phyloP scores from a whole-genome alignment of 2,888 invertebrate genomes.

The Buathra laborator region DNA sequence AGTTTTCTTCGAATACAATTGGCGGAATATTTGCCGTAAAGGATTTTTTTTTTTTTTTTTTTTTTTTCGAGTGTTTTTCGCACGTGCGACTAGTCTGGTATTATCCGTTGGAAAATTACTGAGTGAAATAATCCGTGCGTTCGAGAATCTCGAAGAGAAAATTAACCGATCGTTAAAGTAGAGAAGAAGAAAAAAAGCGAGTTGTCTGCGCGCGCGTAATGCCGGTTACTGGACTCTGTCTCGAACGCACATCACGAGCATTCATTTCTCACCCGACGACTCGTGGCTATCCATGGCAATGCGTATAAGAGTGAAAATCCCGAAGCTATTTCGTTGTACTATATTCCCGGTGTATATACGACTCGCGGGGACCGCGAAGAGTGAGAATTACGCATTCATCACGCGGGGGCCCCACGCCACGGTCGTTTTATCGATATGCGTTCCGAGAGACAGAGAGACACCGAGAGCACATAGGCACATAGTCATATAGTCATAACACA shows the following conservation, averaged over 20 bases:
- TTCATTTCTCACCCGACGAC: constrained; percentile 45
- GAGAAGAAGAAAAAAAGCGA: background rate
- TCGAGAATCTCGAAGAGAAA: background rate
- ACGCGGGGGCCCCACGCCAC: constrained; percentile 70
- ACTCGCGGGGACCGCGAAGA: constrained; percentile 49
- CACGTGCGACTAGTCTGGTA: background rate
- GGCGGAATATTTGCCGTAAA: no score
- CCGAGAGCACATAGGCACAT: constrained; percentile 39
- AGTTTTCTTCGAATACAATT: no score
- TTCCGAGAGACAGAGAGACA: constrained; percentile 53
- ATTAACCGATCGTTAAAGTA: background rate
- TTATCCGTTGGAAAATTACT: background rate
- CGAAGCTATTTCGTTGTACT: constrained; percentile 39
- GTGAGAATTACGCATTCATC: constrained; percentile 79
- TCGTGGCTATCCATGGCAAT: constrained; percentile 42
- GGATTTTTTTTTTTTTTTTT: background rate
- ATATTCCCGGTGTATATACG: constrained; percentile 24
- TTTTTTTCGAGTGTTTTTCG: background rate
- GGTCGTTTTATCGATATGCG: constrained; percentile 78
- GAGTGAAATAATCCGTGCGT: constrained; percentile 16
- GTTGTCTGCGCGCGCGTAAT: background rate
- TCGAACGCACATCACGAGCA: constrained; percentile 59
- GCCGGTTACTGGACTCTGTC: constrained; percentile 31
- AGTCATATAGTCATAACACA: constrained; percentile 2
- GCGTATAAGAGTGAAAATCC: constrained; percentile 49